These are phyloP conservation scores for Halictus quadricinctus DNA, from an alignment of 2,888 invertebrate genomes.

Conservation along the genomic window DNA sequence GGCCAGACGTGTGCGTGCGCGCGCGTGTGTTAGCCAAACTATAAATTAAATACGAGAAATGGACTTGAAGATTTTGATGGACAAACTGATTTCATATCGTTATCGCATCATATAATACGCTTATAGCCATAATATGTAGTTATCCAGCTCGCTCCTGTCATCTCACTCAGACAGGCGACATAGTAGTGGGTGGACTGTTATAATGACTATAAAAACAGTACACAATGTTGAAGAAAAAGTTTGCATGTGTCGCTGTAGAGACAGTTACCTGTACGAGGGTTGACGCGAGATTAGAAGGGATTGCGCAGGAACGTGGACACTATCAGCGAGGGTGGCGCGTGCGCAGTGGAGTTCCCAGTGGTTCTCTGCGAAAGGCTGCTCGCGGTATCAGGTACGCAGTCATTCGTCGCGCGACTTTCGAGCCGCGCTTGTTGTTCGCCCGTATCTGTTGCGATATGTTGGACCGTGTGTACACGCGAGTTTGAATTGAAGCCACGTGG, in stretches of 20 bases:
- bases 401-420: conserved; percentile 78
- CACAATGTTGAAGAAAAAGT: not conserved
- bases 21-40: no score
- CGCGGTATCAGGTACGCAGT: conserved; percentile 53
- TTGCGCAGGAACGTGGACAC: conserved; percentile 42
- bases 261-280: not conserved
- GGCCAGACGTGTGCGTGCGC: no score
- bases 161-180: not conserved
- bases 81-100: not conserved
- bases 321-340: conserved; percentile 34
- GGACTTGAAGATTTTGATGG: not conserved
- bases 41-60: not conserved
- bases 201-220: not conserved
- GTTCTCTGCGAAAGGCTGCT: conserved; percentile 66
- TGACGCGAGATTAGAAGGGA: conserved; percentile 9
- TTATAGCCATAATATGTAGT: not conserved
- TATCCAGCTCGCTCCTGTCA: not conserved
- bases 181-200: not conserved
- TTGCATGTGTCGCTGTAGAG: not conserved
- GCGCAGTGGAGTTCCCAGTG: conserved; percentile 47
- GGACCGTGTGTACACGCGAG: not conserved
- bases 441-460: conserved; percentile 1
- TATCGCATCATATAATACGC: no score
- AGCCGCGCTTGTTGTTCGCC: conserved; percentile 69
- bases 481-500: conserved; percentile 39